A percentile compares a stretch with the other conserved stretches of the same genome.
phyloP scores from a whole-genome alignment of 2,888 invertebrate species.

The Caprella mutica region DNA sequence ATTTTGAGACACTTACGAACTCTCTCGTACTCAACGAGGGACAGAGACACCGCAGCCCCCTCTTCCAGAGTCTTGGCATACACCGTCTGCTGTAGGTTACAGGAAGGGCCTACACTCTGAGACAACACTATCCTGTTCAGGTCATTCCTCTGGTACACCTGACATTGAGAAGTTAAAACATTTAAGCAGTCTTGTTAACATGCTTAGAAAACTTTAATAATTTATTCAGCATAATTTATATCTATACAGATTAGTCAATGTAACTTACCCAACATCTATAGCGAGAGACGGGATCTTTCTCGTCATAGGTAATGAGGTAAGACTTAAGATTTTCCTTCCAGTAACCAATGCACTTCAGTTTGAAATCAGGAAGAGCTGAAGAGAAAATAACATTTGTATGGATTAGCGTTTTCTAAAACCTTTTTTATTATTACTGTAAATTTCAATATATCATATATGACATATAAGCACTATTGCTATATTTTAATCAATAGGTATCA shows the following conservation, averaged over 20 bases:
- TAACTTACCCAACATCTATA: constrained; percentile 85
- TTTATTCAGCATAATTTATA: too few species aligned
- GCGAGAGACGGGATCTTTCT: constrained; percentile 85
- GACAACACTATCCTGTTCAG: constrained; percentile 77
- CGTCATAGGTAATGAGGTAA: constrained; percentile 89
- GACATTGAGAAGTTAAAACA: not conserved
- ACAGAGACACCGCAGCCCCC: constrained; percentile 82
- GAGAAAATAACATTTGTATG: too few species aligned
- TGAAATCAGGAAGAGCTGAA: constrained; percentile 79
- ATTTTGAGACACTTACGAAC: constrained; percentile 60
- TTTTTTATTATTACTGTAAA: too few species aligned
- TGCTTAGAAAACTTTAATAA: not conserved
- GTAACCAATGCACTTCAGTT: constrained; percentile 91
- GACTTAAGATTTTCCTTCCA: constrained; percentile 97
- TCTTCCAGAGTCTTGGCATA: constrained; percentile 76
- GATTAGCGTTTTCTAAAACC: too few species aligned
- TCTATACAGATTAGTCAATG: not conserved
- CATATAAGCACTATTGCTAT: too few species aligned
- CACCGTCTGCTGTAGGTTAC: constrained; percentile 79
- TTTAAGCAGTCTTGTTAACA: not conserved
- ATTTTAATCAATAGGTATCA: too few species aligned
- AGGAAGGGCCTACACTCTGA: constrained; percentile 81
- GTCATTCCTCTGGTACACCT: constrained; percentile 77
- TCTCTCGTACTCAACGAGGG: constrained; percentile 82
- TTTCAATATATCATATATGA: too few species aligned